These are phyloP conservation scores for Arothron firmamentum DNA, from an alignment of 2,113 vertebrate species.

Conservation along the genomic window DNA sequence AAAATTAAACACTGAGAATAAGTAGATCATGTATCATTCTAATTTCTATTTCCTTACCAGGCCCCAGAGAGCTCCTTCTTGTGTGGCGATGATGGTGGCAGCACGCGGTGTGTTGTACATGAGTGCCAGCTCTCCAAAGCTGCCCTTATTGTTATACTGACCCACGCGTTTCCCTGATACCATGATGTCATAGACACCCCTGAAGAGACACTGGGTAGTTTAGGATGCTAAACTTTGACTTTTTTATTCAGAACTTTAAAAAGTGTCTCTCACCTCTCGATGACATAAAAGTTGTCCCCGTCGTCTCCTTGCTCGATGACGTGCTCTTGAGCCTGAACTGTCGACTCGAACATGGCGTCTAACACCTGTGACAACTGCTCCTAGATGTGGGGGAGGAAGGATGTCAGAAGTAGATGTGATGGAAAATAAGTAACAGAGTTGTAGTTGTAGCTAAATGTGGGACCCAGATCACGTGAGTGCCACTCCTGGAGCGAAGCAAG, in stretches of 20 bases:
- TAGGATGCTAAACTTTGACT: no score
- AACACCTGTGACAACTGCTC: constrained; percentile 96
- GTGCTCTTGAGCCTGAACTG: constrained; percentile 87
- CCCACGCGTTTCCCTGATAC: constrained; percentile 86
- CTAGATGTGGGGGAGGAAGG: constrained; percentile 58
- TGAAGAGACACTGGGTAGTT: constrained; percentile 56
- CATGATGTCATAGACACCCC: constrained; percentile 91
- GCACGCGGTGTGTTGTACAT: constrained; percentile 99
- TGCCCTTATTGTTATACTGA: constrained; percentile 92
- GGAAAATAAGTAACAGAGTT: background rate
- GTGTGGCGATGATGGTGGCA: constrained; percentile 91
- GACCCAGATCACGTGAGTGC: background rate
- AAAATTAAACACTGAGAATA: no score
- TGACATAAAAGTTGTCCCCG: constrained; percentile 98
- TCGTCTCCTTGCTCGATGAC: constrained; percentile 98
- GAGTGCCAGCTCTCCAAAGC: constrained; percentile 96
- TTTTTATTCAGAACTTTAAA: background rate
- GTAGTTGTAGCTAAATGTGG: constrained; percentile 1
- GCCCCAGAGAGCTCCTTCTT: constrained; percentile 95
- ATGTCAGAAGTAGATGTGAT: constrained; percentile 5
- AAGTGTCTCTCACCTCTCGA: constrained; percentile 81
- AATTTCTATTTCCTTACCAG: constrained; percentile 78
- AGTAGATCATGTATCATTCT: background rate
- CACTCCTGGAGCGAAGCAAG: background rate
- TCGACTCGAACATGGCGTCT: constrained; percentile 97